These are phyloP conservation scores for Pogonognathellus flavescens DNA, from an alignment of 1,140 invertebrate species.

Conservation along the genomic window DNA sequence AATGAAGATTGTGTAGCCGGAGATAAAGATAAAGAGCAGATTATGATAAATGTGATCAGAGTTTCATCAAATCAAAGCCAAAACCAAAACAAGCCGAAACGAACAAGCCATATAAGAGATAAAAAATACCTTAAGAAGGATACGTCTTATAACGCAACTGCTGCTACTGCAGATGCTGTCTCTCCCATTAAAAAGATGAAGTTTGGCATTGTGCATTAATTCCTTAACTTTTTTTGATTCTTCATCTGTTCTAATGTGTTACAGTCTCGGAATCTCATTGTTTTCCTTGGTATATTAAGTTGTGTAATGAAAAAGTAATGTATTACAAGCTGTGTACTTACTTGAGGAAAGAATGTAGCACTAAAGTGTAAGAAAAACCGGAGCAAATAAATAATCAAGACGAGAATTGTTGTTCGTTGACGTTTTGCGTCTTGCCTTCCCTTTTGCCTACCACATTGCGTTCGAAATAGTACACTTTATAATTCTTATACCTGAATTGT, in stretches of 20 bases:
- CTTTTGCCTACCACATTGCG: neutral
- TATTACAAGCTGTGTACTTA: no score
- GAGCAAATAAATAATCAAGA: slow-evolving; percentile 34
- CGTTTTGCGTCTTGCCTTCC: slow-evolving; percentile 16
- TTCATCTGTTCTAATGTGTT: neutral
- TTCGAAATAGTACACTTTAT: no score
- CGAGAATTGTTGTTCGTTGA: slow-evolving; percentile 18
- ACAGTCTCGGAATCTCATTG: no score
- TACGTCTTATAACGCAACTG: neutral
- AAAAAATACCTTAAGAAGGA: slow-evolving; percentile 12
- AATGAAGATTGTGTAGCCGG: neutral
- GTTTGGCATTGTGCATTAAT: neutral
- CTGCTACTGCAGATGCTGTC: neutral
- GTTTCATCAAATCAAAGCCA: slow-evolving; percentile 1
- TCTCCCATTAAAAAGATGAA: neutral
- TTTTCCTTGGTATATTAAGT: no score
- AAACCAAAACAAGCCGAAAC: neutral
- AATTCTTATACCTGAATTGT: no score
- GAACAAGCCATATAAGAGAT: neutral
- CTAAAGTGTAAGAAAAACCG: neutral
- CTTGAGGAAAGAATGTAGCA: no score
- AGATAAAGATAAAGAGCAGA: neutral
- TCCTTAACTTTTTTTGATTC: neutral
- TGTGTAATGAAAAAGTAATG: no score
- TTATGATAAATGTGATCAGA: slow-evolving; percentile 21